phyloP scores from a whole-genome alignment of 1,140 invertebrate genomes.

The Calephelis nemesis region DNA sequence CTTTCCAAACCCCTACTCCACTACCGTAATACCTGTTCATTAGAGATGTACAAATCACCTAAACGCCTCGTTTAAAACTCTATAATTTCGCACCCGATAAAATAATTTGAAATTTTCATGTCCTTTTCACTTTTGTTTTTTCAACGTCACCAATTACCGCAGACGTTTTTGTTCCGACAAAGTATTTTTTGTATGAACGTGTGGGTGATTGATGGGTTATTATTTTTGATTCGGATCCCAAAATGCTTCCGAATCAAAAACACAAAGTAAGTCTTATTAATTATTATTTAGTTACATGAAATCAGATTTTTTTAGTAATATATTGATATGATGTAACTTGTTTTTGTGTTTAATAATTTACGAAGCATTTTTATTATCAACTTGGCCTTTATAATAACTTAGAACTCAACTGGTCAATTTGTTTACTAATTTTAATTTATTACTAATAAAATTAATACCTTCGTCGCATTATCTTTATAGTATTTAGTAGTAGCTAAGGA shows the following conservation, averaged over 20 bases:
- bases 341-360: background rate
- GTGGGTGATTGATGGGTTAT: slow-evolving; percentile 73
- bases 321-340: background rate
- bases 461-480: too few species aligned
- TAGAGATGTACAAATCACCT: slow-evolving; percentile 63
- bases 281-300: slow-evolving; percentile 10
- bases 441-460: too few species aligned
- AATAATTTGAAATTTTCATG: slow-evolving; percentile 70
- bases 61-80: slow-evolving; percentile 67
- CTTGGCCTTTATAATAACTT: too few species aligned
- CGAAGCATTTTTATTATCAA: slow-evolving; percentile 2
- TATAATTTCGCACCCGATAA: slow-evolving; percentile 76
- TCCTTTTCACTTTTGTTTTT: slow-evolving; percentile 75
- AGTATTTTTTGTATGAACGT: slow-evolving; percentile 56
- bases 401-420: too few species aligned
- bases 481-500: too few species aligned
- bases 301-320: background rate
- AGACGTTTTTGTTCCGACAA: slow-evolving; percentile 55
- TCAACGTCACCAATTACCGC: slow-evolving; percentile 57
- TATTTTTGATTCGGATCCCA: slow-evolving; percentile 63
- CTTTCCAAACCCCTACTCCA: slow-evolving; percentile 37
- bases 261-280: slow-evolving; percentile 15
- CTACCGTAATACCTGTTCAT: slow-evolving; percentile 60
- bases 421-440: too few species aligned
- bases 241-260: slow-evolving; percentile 62